Conservation (phyloP, 2,113 vertebrate species). For the Tursiops truncatus region DNA sequence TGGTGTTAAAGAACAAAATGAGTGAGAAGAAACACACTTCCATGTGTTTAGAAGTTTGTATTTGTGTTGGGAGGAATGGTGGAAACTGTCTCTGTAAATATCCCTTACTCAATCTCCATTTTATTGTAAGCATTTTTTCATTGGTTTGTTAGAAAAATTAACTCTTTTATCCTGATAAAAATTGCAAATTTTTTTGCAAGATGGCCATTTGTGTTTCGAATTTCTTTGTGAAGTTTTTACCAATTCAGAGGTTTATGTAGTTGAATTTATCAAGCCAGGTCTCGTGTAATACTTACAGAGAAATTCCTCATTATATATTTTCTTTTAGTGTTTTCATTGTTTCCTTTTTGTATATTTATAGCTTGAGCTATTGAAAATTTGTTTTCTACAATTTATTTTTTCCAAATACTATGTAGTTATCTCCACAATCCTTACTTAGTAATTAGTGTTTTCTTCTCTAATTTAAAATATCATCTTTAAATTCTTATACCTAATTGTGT, state of each 20-base stretch:
- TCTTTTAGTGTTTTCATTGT: neutral
- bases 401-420: neutral
- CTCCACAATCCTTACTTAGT: neutral
- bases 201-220: neutral
- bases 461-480: neutral
- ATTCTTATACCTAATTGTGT: neutral
- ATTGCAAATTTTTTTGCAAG: neutral
- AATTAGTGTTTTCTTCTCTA: neutral
- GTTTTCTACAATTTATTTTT: neutral
- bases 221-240: neutral
- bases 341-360: neutral
- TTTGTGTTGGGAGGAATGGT: neutral
- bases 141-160: neutral
- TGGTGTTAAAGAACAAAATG: too few relatives aligned
- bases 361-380: neutral
- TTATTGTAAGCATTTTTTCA: neutral
- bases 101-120: neutral
- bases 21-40: neutral
- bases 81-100: neutral
- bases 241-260: neutral
- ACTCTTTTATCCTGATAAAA: neutral
- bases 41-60: neutral
- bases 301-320: neutral
- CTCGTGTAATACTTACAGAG: neutral
- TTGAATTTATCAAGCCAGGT: neutral